A percentile compares a stretch with the other conserved stretches of the same genome.
Conservation (phyloP, 2,797 vertebrate species). For the Halcyon chelicuti region DNA sequence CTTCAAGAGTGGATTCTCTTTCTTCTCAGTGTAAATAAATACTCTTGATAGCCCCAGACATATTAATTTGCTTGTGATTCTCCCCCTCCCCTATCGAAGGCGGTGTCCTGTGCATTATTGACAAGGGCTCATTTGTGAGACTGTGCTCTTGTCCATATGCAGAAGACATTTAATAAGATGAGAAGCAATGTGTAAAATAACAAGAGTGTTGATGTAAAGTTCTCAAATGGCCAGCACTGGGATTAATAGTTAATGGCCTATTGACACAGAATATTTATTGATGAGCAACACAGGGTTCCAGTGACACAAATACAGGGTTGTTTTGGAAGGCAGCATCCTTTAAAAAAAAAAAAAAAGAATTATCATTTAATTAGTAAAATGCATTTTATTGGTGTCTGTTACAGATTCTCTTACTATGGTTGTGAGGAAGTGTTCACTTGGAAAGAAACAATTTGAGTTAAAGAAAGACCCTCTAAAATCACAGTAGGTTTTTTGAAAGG, state of each 20-base stretch:
- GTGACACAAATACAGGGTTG: conserved; percentile 38
- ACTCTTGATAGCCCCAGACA: conserved; percentile 12
- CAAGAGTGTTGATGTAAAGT: conserved; percentile 76
- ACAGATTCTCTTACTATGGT: neutral
- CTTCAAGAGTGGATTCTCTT: conserved; percentile 29
- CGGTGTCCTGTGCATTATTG: neutral
- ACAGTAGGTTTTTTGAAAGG: neutral
- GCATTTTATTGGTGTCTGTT: neutral
- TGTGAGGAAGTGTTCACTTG: neutral
- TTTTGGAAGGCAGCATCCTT: neutral
- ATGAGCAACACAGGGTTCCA: conserved; percentile 51
- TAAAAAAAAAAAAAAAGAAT: neutral
- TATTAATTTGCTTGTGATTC: conserved; percentile 42
- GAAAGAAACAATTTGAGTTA: neutral
- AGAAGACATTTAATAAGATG: conserved; percentile 73
- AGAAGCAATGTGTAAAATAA: conserved; percentile 78
- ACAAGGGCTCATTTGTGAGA: conserved; percentile 31
- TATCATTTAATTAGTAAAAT: neutral
- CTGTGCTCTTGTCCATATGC: conserved; percentile 64
- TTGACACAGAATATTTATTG: conserved; percentile 74
- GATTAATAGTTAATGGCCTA: conserved; percentile 79
- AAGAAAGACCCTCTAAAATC: neutral
- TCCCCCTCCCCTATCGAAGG: neutral
- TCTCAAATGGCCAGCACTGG: conserved; percentile 70
- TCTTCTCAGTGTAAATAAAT: conserved; percentile 57